phyloP scores from a whole-genome alignment of 2,888 invertebrate genomes.

The Trichacis sp. region DNA sequence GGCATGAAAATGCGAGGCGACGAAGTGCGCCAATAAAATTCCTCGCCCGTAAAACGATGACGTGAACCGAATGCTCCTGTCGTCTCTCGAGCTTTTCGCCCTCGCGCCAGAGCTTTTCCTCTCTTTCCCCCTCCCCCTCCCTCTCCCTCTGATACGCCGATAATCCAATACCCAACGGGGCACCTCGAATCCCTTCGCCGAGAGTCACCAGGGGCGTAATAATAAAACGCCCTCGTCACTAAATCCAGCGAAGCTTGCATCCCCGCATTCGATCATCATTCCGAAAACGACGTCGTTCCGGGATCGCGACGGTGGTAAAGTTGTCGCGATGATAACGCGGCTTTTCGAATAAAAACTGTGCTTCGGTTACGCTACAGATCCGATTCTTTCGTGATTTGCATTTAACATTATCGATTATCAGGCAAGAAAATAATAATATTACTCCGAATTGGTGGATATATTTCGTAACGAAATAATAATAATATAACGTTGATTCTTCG shows the following conservation, averaged over 20 bases:
- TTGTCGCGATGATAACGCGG: constrained; percentile 30
- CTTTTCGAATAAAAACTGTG: constrained; percentile 9
- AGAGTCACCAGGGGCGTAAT: constrained; percentile 20
- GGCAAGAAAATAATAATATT: too few species aligned
- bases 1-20: constrained; percentile 62
- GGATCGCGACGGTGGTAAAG: constrained; percentile 24
- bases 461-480: too few species aligned
- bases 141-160: constrained; percentile 48
- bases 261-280: constrained; percentile 32
- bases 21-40: constrained; percentile 64
- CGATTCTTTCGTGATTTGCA: too few species aligned
- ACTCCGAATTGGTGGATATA: too few species aligned
- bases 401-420: too few species aligned
- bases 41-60: constrained; percentile 64
- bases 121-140: too few species aligned
- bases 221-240: constrained; percentile 38
- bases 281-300: constrained; percentile 21
- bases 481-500: too few species aligned
- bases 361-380: not conserved
- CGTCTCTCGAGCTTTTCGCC: constrained; percentile 29
- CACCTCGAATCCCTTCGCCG: constrained; percentile 45
- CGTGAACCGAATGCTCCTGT: constrained; percentile 63
- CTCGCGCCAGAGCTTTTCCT: too few species aligned
- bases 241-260: constrained; percentile 35
- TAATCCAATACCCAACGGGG: constrained; percentile 59